Evolutionary conservation across 2,888 invertebrate species (phyloP), one percentile per base, ranked within the genome.

Genomic region (Homarus gammarus): DNA sequence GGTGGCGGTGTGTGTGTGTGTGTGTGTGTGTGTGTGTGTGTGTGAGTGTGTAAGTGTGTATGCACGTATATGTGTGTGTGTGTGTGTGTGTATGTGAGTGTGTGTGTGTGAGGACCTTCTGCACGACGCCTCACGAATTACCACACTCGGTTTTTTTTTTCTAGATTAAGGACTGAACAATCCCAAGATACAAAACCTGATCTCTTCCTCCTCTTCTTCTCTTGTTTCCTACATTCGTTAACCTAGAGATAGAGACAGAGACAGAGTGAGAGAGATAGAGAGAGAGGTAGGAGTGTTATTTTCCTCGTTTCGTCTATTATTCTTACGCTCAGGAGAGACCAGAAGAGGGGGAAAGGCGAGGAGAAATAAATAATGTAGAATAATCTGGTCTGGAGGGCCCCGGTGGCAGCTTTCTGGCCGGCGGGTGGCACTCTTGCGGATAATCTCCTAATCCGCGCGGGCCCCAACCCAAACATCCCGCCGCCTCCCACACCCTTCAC

Each of bases 381-480:
- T 87, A 73, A 87, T 87, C 87, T 87, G 87, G 81, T 49, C 18
- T 44, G 44, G 44, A 12, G 79, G 56, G 36, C 68, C 81, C 75
- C 90, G 90, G 90, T 82, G 90, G 68, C 38, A 22, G 64, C 68
- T 75, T 90, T 90, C 90, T 90, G 86, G 70, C 40, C 84, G 82
- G 82, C 90, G 90, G 85, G 90, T 90, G 70, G 68, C 90, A 75
- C 86, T 90, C 90, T 75, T 81, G 86, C 86, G 90, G 90, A 90
- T 90, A 90, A 90, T 90, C 90, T 84, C 61, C 85, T 90, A 90
- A 90, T 90, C 90, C 86, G 90, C 86, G 83, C 90, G 85, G 86
- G 90, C 90, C 90, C 90, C 90, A 90, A 90, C 90, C 90, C 90
- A 90, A 90, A 90, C 90, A 90, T 90, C 90, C 90, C 90, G 86